Evolutionary conservation across 2,113 vertebrate species (phyloP).

Genomic region (Emydura subglobosa): DNA sequence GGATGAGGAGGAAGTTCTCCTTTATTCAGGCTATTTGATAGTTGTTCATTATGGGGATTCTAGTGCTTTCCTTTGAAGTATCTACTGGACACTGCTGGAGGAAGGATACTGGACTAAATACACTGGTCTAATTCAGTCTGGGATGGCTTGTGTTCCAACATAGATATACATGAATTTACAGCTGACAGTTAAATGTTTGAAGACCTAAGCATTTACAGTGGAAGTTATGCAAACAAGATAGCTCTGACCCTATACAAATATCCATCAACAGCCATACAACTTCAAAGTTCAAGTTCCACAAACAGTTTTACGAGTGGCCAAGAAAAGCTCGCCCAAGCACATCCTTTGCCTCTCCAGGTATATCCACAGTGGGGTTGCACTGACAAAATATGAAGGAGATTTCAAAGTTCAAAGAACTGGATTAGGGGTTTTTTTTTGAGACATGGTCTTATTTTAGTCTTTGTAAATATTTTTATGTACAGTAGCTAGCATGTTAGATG

Average conservation of each 20-base stretch:
- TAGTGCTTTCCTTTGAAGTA: rapidly evolving
- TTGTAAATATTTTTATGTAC: not conserved
- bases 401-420: not conserved
- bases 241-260: not conserved
- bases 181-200: not conserved
- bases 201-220: not conserved
- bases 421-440: not conserved
- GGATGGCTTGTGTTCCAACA: not conserved
- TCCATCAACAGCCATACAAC: not conserved
- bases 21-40: not conserved
- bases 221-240: not conserved
- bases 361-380: rapidly evolving
- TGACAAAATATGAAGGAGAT: not conserved
- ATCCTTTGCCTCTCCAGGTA: not conserved
- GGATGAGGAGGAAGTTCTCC: not conserved
- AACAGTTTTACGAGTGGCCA: not conserved
- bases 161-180: not conserved
- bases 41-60: rapidly evolving
- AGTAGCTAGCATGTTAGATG: not conserved
- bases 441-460: not conserved
- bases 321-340: not conserved
- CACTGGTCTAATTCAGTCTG: rapidly evolving
- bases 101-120: not conserved
- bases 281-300: not conserved
- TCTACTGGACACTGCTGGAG: not conserved